phyloP scores from a whole-genome alignment of 1,140 invertebrate species.

The Cydia pomonella region DNA sequence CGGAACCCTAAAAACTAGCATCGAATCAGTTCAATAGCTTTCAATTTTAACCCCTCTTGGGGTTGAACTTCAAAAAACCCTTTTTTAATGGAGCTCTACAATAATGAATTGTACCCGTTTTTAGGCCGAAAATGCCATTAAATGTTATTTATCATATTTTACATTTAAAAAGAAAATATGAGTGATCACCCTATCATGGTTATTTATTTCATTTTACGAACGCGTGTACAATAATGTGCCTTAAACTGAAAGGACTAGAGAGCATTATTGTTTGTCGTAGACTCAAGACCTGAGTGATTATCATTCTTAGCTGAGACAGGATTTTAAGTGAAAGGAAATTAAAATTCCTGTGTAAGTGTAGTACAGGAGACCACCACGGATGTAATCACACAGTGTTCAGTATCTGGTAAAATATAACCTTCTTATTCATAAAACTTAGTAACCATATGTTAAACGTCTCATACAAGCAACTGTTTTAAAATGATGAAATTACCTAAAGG shows the following conservation, averaged over 20 bases:
- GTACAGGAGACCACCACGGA: not conserved
- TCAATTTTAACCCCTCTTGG: too few species aligned
- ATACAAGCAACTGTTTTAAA: too few species aligned
- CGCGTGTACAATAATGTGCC: not conserved
- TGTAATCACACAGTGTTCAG: not conserved
- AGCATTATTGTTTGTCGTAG: not conserved
- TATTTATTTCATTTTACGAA: slow-evolving; percentile 5
- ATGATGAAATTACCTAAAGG: too few species aligned
- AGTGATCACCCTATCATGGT: slow-evolving; percentile 12
- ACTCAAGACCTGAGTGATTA: not conserved
- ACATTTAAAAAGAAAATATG: not conserved
- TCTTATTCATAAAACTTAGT: too few species aligned
- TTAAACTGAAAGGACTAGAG: not conserved
- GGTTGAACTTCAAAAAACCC: too few species aligned
- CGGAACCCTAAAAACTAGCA: too few species aligned
- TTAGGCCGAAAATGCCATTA: not conserved
- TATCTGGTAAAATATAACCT: too few species aligned
- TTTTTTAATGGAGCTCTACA: not conserved
- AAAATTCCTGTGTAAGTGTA: slow-evolving; percentile 16
- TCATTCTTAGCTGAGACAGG: slow-evolving; percentile 21
- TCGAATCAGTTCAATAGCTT: too few species aligned
- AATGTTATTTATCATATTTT: not conserved
- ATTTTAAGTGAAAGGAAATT: slow-evolving; percentile 32
- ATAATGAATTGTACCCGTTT: not conserved
- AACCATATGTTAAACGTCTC: too few species aligned